These are phyloP conservation scores for Hydropsyche tenuis DNA, from an alignment of 1,140 invertebrate genomes.

Conservation along the genomic window DNA sequence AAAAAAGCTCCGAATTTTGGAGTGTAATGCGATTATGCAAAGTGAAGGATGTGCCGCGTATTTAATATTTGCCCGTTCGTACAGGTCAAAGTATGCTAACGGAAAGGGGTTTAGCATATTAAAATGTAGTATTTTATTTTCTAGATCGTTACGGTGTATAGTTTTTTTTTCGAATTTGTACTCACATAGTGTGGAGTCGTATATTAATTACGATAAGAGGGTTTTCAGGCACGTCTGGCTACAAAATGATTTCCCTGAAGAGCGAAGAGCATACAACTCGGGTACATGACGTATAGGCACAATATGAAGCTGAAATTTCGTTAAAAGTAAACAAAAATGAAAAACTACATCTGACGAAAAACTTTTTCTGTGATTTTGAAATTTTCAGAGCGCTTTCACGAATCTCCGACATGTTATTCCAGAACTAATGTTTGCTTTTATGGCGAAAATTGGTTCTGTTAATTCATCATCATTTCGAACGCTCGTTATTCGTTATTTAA, in stretches of 20 bases:
- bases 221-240: constrained; percentile 21
- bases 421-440: too few relatives aligned
- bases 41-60: constrained; percentile 4
- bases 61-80: not conserved
- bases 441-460: too few relatives aligned
- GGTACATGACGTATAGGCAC: not conserved
- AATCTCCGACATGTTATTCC: too few relatives aligned
- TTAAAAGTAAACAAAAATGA: too few relatives aligned
- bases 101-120: not conserved
- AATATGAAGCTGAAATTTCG: too few relatives aligned
- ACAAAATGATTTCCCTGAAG: constrained; percentile 27
- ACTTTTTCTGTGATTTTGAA: too few relatives aligned
- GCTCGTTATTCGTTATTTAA: too few relatives aligned
- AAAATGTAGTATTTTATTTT: constrained; percentile 2
- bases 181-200: not conserved
- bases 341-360: too few relatives aligned
- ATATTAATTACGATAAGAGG: constrained; percentile 36
- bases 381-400: too few relatives aligned
- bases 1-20: not conserved
- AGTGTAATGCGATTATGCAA: constrained; percentile 9
- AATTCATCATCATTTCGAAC: too few relatives aligned
- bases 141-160: not conserved
- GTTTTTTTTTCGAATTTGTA: not conserved
- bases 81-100: not conserved
- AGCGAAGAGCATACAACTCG: not conserved